Percentiles rank a stretch among this genome's conserved stretches.
phyloP scores from a whole-genome alignment of 2,113 vertebrate species.

The Megaceryle torquata region DNA sequence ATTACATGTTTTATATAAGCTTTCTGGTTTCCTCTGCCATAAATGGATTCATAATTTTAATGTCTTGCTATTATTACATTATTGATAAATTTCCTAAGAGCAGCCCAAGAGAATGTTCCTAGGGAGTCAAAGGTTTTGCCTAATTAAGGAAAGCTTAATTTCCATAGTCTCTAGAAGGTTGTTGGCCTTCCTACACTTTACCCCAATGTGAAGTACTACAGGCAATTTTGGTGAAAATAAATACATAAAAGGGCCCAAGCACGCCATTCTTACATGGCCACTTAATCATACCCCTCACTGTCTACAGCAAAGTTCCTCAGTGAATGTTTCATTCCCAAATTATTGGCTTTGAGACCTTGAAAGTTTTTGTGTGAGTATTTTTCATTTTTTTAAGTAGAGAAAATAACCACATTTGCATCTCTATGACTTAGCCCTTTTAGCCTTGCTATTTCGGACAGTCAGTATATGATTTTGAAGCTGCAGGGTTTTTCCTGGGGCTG shows the following conservation, averaged over 20 bases:
- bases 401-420: slow-evolving; percentile 2
- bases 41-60: not conserved
- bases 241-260: not conserved
- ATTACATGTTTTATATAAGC: not conserved
- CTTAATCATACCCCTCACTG: not conserved
- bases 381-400: not conserved
- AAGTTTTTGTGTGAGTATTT: not conserved
- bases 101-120: not conserved
- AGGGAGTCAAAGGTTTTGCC: not conserved
- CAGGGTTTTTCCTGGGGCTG: not conserved
- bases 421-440: not conserved
- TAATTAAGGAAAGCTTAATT: not conserved
- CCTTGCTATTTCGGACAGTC: not conserved
- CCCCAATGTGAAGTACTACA: not conserved
- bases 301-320: not conserved
- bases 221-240: not conserved
- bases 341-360: not conserved
- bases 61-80: not conserved
- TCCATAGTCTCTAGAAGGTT: not conserved
- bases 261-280: not conserved
- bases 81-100: not conserved
- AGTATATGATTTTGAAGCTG: slow-evolving; percentile 1
- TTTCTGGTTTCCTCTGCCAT: not conserved
- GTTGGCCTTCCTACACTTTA: not conserved
- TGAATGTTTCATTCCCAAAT: not conserved